Evolutionary conservation across 2,888 invertebrate genomes (phyloP), one percentile per base, ranked within the genome.

Genomic region (Linnaemya tessellans): DNA sequence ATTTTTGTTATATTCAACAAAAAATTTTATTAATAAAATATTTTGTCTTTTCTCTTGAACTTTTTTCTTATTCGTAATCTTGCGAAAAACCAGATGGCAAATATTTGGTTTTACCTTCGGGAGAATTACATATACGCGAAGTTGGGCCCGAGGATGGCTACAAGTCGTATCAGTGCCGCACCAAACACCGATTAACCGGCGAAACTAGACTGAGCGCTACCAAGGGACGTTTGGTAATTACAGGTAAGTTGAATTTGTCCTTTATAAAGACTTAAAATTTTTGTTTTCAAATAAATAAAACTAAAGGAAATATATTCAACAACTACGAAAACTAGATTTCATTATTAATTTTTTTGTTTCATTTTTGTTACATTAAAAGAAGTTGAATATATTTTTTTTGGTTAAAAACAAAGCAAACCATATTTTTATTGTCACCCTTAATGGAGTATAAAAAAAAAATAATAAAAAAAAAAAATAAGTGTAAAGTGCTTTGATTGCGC

Each of bases 121-220:
- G 98, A 88, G 98, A 98, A 93, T 94, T 99, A 87, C 98, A 98
- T 93, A 98, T 98, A 90, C 96, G 97, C 91, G 97, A 98, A 94
- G 98, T 98, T 86, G 97, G 97, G 92, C 97, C 97, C 87, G 97
- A 97, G 92, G 98, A 98, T 93, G 97, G 97, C 87, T 97, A 97
- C 93, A 97, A 97, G 93, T 97, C 97, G 84, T 98, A 98, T 92
- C 97, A 98, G 93, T 98, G 98, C 92, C 95, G 98, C 89, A 98
- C 98, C 83, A 97, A 97, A 92, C 98, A 98, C 92, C 95, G 97
- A 90, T 94, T 98, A 77, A 98, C 98, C 88, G 98, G 97, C 88
- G 98, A 98, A 94, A 98, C 98, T 79, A 94, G 97, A 92, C 94
- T 98, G 88, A 98, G 98, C 89, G 98, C 98, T 77, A 98, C 98